Evolutionary conservation across 2,797 vertebrate genomes (phyloP).

Genomic region (Brachyalestes nurse): DNA sequence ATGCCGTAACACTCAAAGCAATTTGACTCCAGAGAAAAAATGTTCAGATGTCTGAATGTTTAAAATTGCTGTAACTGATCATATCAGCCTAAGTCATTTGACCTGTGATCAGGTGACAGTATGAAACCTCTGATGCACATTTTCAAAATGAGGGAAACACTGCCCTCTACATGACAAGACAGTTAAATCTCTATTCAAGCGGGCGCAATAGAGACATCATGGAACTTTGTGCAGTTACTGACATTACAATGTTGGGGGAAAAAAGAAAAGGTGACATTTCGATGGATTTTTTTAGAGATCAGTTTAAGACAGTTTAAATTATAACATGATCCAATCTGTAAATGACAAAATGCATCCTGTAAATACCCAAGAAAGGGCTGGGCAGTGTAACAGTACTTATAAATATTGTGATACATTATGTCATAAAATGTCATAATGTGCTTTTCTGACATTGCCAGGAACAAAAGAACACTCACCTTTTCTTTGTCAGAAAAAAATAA

Average conservation of each 20-base stretch:
- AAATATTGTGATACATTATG: too few species aligned
- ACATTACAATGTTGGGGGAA: not conserved
- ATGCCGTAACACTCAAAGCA: not conserved
- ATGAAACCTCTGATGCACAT: conserved; percentile 25
- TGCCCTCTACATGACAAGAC: conserved; percentile 72
- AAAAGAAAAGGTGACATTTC: too few species aligned
- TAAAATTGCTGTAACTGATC: not conserved
- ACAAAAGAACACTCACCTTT: too few species aligned
- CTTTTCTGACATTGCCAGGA: too few species aligned
- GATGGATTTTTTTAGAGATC: not conserved
- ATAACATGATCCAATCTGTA: not conserved
- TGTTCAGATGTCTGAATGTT: conserved; percentile 12
- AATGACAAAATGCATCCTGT: not conserved
- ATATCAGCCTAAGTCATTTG: conserved; percentile 45
- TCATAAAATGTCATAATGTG: too few species aligned
- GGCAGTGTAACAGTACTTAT: too few species aligned
- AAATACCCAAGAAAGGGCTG: too few species aligned
- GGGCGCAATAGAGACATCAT: not conserved
- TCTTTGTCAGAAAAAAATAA: too few species aligned
- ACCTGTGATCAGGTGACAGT: conserved; percentile 8
- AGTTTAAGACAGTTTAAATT: not conserved
- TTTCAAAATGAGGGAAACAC: conserved; percentile 60
- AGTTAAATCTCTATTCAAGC: not conserved
- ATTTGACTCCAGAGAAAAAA: conserved; percentile 9
- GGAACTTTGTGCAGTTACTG: not conserved